A percentile compares a stretch with the other conserved stretches of the same genome.
These are phyloP conservation scores for Dryobates pubescens DNA, from an alignment of 2,797 vertebrate species.

Conservation along the genomic window DNA sequence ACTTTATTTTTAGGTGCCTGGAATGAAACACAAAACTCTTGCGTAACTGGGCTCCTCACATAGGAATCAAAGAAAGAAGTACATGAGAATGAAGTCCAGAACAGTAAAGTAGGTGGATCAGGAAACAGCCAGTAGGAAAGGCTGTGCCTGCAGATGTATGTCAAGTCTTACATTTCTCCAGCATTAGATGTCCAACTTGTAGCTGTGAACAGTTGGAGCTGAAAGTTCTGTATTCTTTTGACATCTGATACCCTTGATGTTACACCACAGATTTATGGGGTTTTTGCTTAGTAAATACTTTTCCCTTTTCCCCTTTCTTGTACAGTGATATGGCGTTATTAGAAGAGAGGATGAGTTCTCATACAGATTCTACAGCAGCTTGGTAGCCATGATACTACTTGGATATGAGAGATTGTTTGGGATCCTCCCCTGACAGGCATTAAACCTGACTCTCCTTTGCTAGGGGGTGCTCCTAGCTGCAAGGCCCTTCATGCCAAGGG, in stretches of 20 bases:
- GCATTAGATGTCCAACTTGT: not conserved
- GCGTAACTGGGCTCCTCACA: not conserved
- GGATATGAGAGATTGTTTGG: not conserved
- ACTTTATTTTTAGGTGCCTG: slow-evolving; percentile 65
- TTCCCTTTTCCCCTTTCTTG: not conserved
- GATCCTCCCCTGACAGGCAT: not conserved
- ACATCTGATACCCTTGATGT: not conserved
- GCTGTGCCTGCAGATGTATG: not conserved
- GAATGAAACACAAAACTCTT: slow-evolving; percentile 46
- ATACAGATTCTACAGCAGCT: not conserved
- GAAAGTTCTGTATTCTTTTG: not conserved
- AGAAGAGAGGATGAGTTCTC: not conserved
- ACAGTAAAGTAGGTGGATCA: not conserved
- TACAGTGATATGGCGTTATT: not conserved
- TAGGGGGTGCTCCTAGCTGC: not conserved
- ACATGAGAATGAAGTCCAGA: slow-evolving; percentile 22
- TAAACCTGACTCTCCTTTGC: not conserved
- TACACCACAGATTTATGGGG: not conserved
- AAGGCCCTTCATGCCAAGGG: not conserved
- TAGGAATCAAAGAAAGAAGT: slow-evolving; percentile 21
- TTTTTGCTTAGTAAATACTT: not conserved
- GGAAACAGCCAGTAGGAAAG: not conserved
- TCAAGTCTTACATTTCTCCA: not conserved
- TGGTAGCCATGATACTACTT: not conserved
- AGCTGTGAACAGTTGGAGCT: not conserved